Base-by-base conservation (phyloP, 2,888 invertebrate genomes). In the Drosophila basisetae region DNA sequence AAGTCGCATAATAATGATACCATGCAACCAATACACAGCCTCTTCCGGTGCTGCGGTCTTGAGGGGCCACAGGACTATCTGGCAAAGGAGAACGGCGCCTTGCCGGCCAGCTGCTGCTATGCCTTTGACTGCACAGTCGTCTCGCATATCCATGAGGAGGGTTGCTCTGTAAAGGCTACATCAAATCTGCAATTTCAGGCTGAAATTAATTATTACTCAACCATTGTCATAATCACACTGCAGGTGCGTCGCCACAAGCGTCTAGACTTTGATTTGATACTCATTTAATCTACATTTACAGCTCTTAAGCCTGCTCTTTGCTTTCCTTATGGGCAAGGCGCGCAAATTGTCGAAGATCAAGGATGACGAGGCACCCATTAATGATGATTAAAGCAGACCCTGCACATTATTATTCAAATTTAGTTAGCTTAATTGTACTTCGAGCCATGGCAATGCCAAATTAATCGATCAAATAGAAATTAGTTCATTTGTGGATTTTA, bases 71-170 rank as follows among this genome's bases (percentile, higher is more conserved):
- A 92, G 73, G 92, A 92, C 55, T 92, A 91, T 67, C 62, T 90
- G 18, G 60, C 62, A 9, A 77, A 84, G 49, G 82, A 76, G 59
- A 68, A 80, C 1, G 83, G 83, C 6, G 82, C 80, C n/a, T 65
- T 92, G 75, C 92, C 92, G 25, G 76, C 78, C 41, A 92, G 92
- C 64, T 92, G 92, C 66, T 92, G 92, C 60, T 72, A 80, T 31
- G 66, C 69, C 31, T 78, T 81, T 5, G 91, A 92, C 59, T 92
- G 92, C 69, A 73, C 83, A 28, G 68, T 75, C n/a, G 73, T 81
- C 50, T 58, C 74, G 11, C 82, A 91, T 63, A 80, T 91, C 43
- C 89, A 76, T 61, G 61, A 85, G 28, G 84, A 86, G 52, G 92
- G 92, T 33, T 92, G 92, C 65, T 59, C 78, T 30, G 60, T 56